Percentiles rank a stretch among this genome's conserved stretches.
These are phyloP conservation scores for Drosophila formosana DNA, from an alignment of 2,888 invertebrate genomes.

Conservation along the genomic window DNA sequence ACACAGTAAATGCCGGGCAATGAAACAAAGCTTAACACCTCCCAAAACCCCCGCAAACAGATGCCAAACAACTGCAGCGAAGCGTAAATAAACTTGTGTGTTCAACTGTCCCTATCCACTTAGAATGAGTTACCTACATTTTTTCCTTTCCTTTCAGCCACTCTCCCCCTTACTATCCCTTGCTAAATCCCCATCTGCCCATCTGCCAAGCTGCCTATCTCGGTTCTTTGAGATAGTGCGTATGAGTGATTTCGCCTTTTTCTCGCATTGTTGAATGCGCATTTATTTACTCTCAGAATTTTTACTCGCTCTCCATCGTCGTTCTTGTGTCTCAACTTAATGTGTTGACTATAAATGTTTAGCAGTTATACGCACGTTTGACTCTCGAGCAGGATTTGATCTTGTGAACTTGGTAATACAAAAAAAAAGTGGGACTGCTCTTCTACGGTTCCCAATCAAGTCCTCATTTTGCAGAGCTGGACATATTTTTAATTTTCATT, in stretches of 20 bases:
- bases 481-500: not conserved
- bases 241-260: conserved; percentile 44
- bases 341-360: conserved; percentile 48
- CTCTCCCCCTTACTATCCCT: not conserved
- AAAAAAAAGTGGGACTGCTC: too few species aligned
- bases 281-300: conserved; percentile 35
- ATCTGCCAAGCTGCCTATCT: conserved; percentile 11
- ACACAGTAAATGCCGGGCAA: conserved; percentile 25
- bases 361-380: conserved; percentile 54
- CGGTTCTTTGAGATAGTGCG: conserved; percentile 44
- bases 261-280: conserved; percentile 43
- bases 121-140: not conserved
- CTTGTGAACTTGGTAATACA: conserved; percentile 12
- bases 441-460: conserved; percentile 21
- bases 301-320: not conserved
- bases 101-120: conserved; percentile 6
- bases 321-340: conserved; percentile 2
- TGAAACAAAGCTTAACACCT: conserved; percentile 37
- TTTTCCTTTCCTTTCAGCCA: not conserved
- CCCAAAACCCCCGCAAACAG: conserved; percentile 16
- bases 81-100: conserved; percentile 45
- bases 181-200: not conserved
- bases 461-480: conserved; percentile 8
- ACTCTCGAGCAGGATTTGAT: conserved; percentile 27
- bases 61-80: conserved; percentile 50